Evolutionary conservation across 2,888 invertebrate genomes (phyloP), one percentile per base, ranked within the genome.

Genomic region (Pedicia rivosa): DNA sequence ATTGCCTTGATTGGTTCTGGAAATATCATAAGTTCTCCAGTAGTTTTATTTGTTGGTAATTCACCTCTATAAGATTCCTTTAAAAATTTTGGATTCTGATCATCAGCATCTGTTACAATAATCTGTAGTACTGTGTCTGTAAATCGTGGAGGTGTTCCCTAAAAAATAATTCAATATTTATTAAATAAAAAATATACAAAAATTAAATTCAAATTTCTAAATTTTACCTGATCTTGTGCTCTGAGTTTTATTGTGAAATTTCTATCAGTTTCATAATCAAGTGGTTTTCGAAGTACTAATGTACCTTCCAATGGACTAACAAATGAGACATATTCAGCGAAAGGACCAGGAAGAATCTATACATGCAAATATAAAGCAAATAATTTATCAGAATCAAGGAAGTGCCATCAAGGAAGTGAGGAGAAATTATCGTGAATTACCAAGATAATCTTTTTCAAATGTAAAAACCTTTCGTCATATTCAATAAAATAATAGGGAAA

Each of bases 271-370:
- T 91, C 91, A 56, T 77, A 90, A 62, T 91, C 90, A 42, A 91
- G 62, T 0, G 83, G 72, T 54, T 78, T 78, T 43, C 74, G 73
- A 5, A 91, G 62, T 10, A 86, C 78, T 37, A 91, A 57, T 1
- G 80, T 78, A 38, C 88, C 86, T 55, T 88, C 88, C 30, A 90
- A 63, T 39, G 84, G 83, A 59, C 83, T 88, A 2, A 79, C 73
- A 55, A 90, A 90, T 41, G 77, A 75, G 42, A 90, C 78, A 54
- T 74, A 80, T 46, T 84, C 84, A 20, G 81, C 72, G 58, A 80
- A 68, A 0, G 74, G 72, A n/a, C 84, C 84, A 0, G 80, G 74
- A 42, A 83, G 66, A 41, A 90, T 56, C 40, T n/a, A n/a, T n/a
- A n/a, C n/a, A n/a, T n/a, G n/a, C n/a, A n/a, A n/a, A n/a, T n/a